A percentile compares a stretch with the other conserved stretches of the same genome.
Conservation (phyloP, 2,888 invertebrate species). For the Ferrisia virgata region DNA sequence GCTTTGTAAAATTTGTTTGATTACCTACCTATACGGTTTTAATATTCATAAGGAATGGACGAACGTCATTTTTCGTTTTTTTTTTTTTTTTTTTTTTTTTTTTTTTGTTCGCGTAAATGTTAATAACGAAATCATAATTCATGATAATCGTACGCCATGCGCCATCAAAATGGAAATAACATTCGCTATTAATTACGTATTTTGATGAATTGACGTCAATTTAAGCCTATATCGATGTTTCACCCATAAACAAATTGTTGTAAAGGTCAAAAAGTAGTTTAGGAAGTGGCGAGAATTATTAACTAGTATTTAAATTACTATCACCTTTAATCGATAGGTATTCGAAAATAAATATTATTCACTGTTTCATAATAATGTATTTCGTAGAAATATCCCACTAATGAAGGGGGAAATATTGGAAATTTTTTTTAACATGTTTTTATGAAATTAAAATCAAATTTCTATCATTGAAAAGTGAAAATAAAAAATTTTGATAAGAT, state of each 20-base stretch:
- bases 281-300: not conserved
- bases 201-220: slow-evolving; percentile 16
- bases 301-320: not conserved
- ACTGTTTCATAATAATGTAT: not conserved
- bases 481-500: no score
- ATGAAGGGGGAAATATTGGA: no score
- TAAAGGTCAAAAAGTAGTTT: slow-evolving; percentile 23
- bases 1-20: no score
- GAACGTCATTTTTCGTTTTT: slow-evolving; percentile 9
- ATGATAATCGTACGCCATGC: not conserved
- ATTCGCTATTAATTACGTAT: not conserved
- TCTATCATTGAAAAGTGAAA: no score
- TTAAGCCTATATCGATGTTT: slow-evolving; percentile 17
- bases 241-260: not conserved
- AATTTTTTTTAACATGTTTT: no score
- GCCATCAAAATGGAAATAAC: not conserved
- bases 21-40: not conserved
- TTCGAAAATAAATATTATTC: not conserved
- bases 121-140: not conserved
- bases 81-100: no score
- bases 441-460: no score
- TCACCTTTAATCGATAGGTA: not conserved
- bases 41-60: not conserved
- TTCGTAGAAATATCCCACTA: not conserved
- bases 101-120: not conserved